Conservation (phyloP, 2,113 vertebrate species). For the Cynopterus brachyotis region DNA sequence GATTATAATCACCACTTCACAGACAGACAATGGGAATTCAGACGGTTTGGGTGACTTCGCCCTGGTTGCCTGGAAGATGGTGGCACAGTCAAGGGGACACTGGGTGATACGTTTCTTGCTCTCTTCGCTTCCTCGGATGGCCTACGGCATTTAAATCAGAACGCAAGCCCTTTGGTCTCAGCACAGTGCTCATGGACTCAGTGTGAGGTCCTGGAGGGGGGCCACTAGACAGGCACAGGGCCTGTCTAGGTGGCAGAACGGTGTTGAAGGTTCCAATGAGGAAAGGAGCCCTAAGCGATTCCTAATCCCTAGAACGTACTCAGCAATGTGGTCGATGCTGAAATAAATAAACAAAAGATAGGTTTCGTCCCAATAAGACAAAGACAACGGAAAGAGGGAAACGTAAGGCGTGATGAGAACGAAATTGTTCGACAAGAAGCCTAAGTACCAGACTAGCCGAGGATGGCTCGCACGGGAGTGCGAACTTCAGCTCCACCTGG, state of each 20-base stretch:
- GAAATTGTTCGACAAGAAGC: neutral
- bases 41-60: neutral
- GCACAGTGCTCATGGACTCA: neutral
- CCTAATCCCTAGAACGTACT: neutral
- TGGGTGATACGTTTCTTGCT: no score
- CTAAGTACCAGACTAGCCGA: neutral
- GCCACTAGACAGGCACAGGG: neutral
- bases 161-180: neutral
- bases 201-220: accelerated
- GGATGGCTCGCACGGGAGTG: neutral
- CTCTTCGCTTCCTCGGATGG: neutral
- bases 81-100: neutral
- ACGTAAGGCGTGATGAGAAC: neutral
- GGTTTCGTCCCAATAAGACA: neutral
- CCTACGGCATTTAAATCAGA: neutral
- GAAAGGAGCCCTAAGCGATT: neutral
- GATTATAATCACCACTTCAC: neutral
- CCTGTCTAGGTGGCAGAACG: no score
- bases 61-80: neutral
- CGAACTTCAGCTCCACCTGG: neutral
- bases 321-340: neutral
- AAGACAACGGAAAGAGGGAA: neutral
- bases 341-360: neutral
- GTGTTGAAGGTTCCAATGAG: neutral
- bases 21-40: neutral